Evolutionary conservation across 2,888 invertebrate species (phyloP).

Genomic region (Dioctria linearis): DNA sequence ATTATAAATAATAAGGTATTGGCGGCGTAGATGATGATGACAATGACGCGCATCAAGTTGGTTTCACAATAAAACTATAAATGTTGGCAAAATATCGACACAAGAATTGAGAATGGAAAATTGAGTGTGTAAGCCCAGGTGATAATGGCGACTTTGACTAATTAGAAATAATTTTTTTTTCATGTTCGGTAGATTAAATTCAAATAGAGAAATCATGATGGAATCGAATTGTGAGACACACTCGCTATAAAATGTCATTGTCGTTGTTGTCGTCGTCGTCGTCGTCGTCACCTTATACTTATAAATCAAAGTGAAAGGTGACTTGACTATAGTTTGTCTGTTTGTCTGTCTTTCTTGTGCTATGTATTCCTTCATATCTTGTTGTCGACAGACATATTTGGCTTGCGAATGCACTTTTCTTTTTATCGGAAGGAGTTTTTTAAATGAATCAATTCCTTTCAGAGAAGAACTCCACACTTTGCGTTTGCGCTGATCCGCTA

Average conservation of each 20-base stretch:
- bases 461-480: no score
- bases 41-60: no score
- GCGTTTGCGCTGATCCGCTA: not conserved
- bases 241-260: constrained; percentile 13
- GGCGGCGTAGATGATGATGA: no score
- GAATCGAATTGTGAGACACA: not conserved
- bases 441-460: not conserved
- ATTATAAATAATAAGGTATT: no score
- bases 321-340: not conserved
- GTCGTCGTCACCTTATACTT: constrained; percentile 1
- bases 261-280: constrained; percentile 2
- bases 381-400: not conserved
- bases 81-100: no score
- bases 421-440: constrained; percentile 11
- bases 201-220: not conserved
- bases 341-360: not conserved
- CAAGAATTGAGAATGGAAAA: no score
- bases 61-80: no score
- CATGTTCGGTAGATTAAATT: not conserved
- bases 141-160: no score
- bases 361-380: not conserved
- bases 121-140: no score
- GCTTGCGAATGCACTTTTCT: not conserved
- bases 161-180: no score
- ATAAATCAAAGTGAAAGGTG: constrained; percentile 7